Evolutionary conservation across 2,888 invertebrate species (phyloP).

Genomic region (Synergus gifuensis): DNA sequence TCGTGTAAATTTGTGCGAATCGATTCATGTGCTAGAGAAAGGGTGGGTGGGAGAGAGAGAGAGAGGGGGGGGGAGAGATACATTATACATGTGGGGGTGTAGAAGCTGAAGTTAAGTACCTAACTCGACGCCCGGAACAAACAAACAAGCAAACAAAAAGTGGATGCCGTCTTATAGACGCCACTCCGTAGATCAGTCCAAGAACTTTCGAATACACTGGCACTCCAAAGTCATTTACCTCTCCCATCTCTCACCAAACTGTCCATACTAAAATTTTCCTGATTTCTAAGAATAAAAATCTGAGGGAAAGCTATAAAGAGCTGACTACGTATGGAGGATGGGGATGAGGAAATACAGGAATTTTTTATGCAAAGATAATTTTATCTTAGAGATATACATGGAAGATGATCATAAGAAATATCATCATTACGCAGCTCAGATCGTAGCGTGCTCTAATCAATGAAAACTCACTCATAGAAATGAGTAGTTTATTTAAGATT

Average conservation of each 20-base stretch:
- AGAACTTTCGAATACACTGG: conserved; percentile 63
- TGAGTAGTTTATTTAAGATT: too few relatives aligned
- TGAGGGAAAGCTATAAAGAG: neutral
- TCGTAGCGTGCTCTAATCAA: neutral
- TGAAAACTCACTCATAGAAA: neutral
- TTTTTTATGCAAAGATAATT: neutral
- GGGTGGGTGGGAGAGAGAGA: conserved; percentile 37
- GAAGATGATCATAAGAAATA: neutral
- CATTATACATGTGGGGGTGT: conserved; percentile 36
- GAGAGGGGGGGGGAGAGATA: neutral
- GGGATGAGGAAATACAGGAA: neutral
- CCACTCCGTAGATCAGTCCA: conserved; percentile 61
- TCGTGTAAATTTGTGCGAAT: conserved; percentile 72
- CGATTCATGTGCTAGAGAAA: conserved; percentile 63
- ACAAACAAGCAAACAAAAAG: conserved; percentile 69
- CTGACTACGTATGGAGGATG: neutral
- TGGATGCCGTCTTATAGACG: conserved; percentile 70
- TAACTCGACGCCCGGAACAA: conserved; percentile 69
- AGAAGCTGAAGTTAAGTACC: conserved; percentile 58
- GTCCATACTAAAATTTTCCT: conserved; percentile 28
- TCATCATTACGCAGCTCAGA: neutral
- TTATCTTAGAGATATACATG: neutral
- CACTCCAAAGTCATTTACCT: conserved; percentile 37
- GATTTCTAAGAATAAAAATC: conserved; percentile 13
- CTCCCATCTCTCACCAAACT: conserved; percentile 32